Evolutionary conservation across 2,113 vertebrate species (phyloP), one percentile per base, ranked within the genome.

Genomic region (Ondatra zibethicus): DNA sequence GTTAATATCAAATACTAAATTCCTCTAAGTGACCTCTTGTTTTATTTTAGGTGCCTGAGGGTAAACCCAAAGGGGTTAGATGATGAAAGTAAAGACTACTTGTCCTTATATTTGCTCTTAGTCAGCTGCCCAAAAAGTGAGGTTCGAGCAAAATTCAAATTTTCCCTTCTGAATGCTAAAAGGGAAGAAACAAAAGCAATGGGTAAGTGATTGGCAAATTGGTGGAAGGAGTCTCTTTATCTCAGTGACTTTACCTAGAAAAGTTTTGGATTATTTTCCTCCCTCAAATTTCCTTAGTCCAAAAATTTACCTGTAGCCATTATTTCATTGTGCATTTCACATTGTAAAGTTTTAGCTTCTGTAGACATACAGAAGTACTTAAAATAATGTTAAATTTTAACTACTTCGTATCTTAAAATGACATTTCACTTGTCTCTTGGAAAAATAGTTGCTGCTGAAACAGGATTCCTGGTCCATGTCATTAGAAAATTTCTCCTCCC

Each of bases 101-200:
- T 99, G 98, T 99, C 99, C 78, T 97, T 99, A 89, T 99, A 99
- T 99, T 99, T 99, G 98, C 99, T 99, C 97, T 99, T 99, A 98
- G 99, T 99, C 99, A 99, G 99, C 98, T 99, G 99, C 99, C 99
- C 99, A 98, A 99, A 99, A 99, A 99, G 99, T 99, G 99, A 99
- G 99, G 99, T 99, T 97, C 99, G 99, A 99, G 99, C 99, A 98
- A 99, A 99, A 98, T 99, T 99, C 98, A 99, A 99, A 98, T 99
- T 99, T 99, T 99, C 99, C 96, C 99, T 99, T 98, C 97, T 99
- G 98, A 99, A 99, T 68, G 99, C 99, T 97, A 99, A 99, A 98
- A 99, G 99, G 99, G 99, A 99, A 98, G 99, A 99, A 98, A 99
- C 99, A 94, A 99, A 99, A 99, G 99, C 99, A 93, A 99, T 99